Base-by-base conservation (phyloP, 2,797 vertebrate species). In the Enteromius radiatus region DNA sequence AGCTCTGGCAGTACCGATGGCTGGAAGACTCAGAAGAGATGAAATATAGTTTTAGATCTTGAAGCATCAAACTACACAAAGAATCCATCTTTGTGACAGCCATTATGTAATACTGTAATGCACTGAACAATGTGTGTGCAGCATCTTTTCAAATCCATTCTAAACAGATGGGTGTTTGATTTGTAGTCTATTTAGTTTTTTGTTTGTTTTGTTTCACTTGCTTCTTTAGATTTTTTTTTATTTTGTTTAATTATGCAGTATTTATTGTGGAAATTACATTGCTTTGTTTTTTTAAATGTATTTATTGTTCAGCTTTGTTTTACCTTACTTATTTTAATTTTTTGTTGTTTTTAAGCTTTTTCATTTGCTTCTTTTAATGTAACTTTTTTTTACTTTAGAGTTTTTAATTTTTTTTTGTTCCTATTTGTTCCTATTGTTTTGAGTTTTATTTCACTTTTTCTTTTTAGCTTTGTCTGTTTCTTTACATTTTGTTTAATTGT, bases 61-160 rank as follows among this genome's bases (percentile, higher is more conserved):
- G 49, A 82, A 75, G 75, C 59, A 74, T 71, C 70, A 67, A 78
- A 85, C 47, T 26, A 36, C 49, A 69, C 33, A 78, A 75, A 68
- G 64, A 79, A 83, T 79, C 33, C n/a, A 43, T 79, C 61, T 77
- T 70, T 80, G 52, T 67, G 64, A 80, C 76, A 76, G 45, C 52
- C 43, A 45, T 86, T 83, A 71, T 41, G 11, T 65, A 65, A 83
- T 70, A 45, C 33, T 36, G 43, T 76, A 77, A 84, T 52, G 21
- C 9, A 28, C 36, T 61, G 23, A 82, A 82, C 31, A 38, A 82
- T 73, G n/a, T 36, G 26, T 80, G 59, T 67, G 59, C 26, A 67
- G 49, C 15, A 85, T 67, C 61, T 85, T 82, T 78, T 73, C 68
- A 78, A 74, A 78, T 82, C 45, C 61, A 61, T 75, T 54, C 14